phyloP scores from a whole-genome alignment of 2,797 vertebrate genomes.

The Pterois miles region DNA sequence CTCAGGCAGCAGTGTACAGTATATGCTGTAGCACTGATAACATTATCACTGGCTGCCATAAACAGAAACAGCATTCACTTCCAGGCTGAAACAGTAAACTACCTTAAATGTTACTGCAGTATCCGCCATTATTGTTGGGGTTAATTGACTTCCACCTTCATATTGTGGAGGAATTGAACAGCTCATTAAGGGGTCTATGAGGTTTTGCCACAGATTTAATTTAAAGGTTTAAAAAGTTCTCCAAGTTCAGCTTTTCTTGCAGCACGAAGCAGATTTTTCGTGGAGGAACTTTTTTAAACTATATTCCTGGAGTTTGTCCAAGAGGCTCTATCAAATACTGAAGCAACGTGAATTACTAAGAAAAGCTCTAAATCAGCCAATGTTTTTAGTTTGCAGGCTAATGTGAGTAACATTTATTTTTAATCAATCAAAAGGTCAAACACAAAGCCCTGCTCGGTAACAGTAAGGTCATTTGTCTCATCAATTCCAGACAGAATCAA shows the following conservation, averaged over 20 bases:
- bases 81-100: slow-evolving; percentile 33
- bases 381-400: neutral
- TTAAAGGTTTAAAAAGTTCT: slow-evolving; percentile 9
- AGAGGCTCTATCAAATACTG: neutral
- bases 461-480: slow-evolving; percentile 51
- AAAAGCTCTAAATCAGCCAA: neutral
- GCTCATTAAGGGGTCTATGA: slow-evolving; percentile 9
- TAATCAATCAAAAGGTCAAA: slow-evolving; percentile 28
- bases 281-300: slow-evolving; percentile 13
- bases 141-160: slow-evolving; percentile 45
- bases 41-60: slow-evolving; percentile 24
- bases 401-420: slow-evolving; percentile 5
- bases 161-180: neutral
- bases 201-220: slow-evolving; percentile 21
- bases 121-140: slow-evolving; percentile 13
- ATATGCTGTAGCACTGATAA: neutral
- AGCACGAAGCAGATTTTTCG: slow-evolving; percentile 3
- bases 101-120: slow-evolving; percentile 25
- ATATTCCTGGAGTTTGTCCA: slow-evolving; percentile 12
- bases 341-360: neutral
- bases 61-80: slow-evolving; percentile 26
- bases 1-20: neutral
- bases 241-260: slow-evolving; percentile 16
- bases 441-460: slow-evolving; percentile 7
- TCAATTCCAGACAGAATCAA: slow-evolving; percentile 48